These are phyloP conservation scores for Leucosticte australis DNA, from an alignment of 2,113 vertebrate species.

Conservation along the genomic window DNA sequence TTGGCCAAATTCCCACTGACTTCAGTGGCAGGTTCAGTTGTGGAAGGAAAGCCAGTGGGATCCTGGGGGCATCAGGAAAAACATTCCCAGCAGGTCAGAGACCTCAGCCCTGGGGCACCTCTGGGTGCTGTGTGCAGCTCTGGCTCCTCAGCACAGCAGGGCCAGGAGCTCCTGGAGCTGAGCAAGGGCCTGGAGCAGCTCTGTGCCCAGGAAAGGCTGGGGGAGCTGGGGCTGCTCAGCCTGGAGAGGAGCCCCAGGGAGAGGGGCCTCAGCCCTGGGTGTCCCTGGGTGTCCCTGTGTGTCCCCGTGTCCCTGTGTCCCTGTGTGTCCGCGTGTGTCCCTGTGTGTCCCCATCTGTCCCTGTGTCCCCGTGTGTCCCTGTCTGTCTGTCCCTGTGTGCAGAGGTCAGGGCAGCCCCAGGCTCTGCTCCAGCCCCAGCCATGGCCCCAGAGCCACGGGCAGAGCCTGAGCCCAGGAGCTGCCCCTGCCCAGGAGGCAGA, in stretches of 20 bases:
- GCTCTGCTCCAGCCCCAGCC: background rate
- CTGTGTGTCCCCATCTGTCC: no score
- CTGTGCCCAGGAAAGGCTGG: background rate
- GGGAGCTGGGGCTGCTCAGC: background rate
- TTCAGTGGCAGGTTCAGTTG: background rate
- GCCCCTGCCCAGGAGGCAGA: background rate
- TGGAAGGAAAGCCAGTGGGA: background rate
- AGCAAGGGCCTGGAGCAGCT: background rate
- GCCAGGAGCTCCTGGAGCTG: background rate
- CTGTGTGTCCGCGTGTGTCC: background rate
- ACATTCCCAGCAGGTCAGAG: background rate
- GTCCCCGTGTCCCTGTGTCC: background rate
- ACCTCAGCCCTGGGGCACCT: background rate
- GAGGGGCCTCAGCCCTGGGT: background rate
- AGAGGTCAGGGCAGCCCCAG: background rate
- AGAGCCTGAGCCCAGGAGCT: background rate
- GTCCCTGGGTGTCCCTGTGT: rapidly evolving
- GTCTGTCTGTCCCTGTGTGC: background rate
- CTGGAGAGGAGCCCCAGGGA: background rate
- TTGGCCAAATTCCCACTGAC: background rate
- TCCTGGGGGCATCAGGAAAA: background rate
- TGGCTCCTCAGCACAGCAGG: background rate
- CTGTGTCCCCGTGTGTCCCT: no score
- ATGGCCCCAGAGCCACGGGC: background rate
- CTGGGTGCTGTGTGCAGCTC: background rate